Evolutionary conservation across 2,113 vertebrate species (phyloP).

Genomic region (Python bivittatus): DNA sequence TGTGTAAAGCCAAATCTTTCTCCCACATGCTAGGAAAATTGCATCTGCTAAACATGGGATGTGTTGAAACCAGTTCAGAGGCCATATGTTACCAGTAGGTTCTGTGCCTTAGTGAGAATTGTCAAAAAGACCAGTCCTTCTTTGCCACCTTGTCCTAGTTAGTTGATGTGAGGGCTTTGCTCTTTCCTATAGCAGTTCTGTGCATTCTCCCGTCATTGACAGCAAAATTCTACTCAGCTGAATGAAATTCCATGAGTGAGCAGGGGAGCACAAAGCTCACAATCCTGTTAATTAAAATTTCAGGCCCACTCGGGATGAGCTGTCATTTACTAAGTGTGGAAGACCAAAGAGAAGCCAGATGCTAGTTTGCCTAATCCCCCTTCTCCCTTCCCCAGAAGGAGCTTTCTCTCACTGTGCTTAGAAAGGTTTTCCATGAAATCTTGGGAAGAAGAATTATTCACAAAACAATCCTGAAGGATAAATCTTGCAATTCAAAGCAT

Average conservation of each 20-base stretch:
- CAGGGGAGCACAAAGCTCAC: conserved; percentile 45
- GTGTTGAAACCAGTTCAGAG: not conserved
- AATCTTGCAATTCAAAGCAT: conserved; percentile 73
- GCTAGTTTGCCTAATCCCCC: conserved; percentile 61
- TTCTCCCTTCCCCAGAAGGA: conserved; percentile 47
- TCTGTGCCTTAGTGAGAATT: conserved; percentile 46
- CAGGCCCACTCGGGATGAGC: conserved; percentile 60
- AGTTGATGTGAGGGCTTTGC: conserved; percentile 47
- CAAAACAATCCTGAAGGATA: conserved; percentile 69
- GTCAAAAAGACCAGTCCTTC: conserved; percentile 41
- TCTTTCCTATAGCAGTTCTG: conserved; percentile 27
- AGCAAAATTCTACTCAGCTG: conserved; percentile 45
- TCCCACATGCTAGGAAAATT: not conserved
- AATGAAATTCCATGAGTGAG: conserved; percentile 43
- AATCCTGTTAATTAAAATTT: conserved; percentile 69
- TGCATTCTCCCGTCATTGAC: conserved; percentile 33
- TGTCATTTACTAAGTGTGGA: conserved; percentile 66
- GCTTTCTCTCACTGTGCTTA: conserved; percentile 61
- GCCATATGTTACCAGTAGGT: not conserved
- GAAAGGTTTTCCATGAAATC: conserved; percentile 57
- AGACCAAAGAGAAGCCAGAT: conserved; percentile 55
- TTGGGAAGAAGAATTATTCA: conserved; percentile 23
- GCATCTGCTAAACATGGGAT: not conserved
- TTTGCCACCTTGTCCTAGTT: conserved; percentile 31
- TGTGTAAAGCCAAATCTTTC: not conserved